Evolutionary conservation across 2,888 invertebrate genomes (phyloP), one percentile per base, ranked within the genome.

Genomic region (Cephus nigrinus): DNA sequence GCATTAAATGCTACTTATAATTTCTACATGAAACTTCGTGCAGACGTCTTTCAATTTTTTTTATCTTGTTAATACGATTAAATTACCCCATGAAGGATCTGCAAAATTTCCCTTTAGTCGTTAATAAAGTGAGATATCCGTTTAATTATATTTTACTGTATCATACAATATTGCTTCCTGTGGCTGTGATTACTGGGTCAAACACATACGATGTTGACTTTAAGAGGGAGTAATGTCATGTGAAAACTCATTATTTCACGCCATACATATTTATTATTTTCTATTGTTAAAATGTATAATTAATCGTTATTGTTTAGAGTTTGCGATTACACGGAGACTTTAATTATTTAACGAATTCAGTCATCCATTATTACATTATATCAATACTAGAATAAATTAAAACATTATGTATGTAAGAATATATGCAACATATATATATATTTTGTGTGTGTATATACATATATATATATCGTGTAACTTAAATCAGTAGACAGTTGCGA

Each of bases 171-270:
- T 90, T 91, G 90, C 90, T 91, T 91, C 90, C 90, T 87, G 86
- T 90, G 91, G 90, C 90, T 91, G 90, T 91, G 91, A 90, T 90
- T 86, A 85, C 85, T 86, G 89, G 81, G 88, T 88, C 88, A 88
- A 87, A 86, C 83, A 85, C 84, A 86, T 84, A 87, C 88, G 90
- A 91, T 91, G 90, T 91, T 91, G 88, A 90, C 88, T 91, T 88
- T 90, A 87, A 89, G 90, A 88, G 89, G 90, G 88, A 88, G 87
- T 90, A 90, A 90, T 90, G 86, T 90, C 90, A 90, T 87, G 88
- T 90, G 88, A 87, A 86, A 88, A 87, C 88, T 89, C 88, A 89
- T 86, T 84, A 83, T 80, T 89, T 89, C 88, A 90, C 89, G 90
- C 91, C 90, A 89, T 90, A 86, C 81, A 86, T 86, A 81, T 81